These are phyloP conservation scores for Catagonus wagneri DNA, from an alignment of 2,113 vertebrate species.

Conservation along the genomic window DNA sequence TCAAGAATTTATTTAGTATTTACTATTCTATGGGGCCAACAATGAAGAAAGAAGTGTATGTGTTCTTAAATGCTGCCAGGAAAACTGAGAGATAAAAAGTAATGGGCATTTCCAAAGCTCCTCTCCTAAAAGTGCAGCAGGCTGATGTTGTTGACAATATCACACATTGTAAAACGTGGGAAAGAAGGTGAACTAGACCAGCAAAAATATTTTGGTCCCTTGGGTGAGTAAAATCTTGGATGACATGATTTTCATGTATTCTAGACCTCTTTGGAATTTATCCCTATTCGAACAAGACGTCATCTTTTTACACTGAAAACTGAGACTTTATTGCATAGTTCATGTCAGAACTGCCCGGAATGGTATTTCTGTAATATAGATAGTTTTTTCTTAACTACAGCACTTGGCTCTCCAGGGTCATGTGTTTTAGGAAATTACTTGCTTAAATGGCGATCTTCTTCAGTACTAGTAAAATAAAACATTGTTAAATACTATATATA, in stretches of 20 bases:
- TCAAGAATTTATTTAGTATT: slow-evolving; percentile 60
- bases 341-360: background rate
- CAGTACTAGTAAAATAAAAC: background rate
- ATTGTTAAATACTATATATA: background rate
- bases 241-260: slow-evolving; percentile 59
- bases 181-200: slow-evolving; percentile 75
- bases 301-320: slow-evolving; percentile 62
- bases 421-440: background rate
- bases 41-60: slow-evolving; percentile 37
- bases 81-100: slow-evolving; percentile 48
- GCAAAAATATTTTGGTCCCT: slow-evolving; percentile 80
- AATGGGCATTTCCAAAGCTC: slow-evolving; percentile 55
- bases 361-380: background rate
- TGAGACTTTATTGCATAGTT: background rate
- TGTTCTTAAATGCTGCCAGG: background rate
- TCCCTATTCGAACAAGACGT: background rate
- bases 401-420: background rate
- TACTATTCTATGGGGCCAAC: slow-evolving; percentile 29
- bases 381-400: background rate
- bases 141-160: slow-evolving; percentile 79
- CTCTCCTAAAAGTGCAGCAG: background rate
- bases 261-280: slow-evolving; percentile 43
- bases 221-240: slow-evolving; percentile 78
- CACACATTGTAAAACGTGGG: slow-evolving; percentile 74
- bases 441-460: background rate